phyloP scores from a whole-genome alignment of 2,888 invertebrate genomes.

The Pharmacophagus antenor region DNA sequence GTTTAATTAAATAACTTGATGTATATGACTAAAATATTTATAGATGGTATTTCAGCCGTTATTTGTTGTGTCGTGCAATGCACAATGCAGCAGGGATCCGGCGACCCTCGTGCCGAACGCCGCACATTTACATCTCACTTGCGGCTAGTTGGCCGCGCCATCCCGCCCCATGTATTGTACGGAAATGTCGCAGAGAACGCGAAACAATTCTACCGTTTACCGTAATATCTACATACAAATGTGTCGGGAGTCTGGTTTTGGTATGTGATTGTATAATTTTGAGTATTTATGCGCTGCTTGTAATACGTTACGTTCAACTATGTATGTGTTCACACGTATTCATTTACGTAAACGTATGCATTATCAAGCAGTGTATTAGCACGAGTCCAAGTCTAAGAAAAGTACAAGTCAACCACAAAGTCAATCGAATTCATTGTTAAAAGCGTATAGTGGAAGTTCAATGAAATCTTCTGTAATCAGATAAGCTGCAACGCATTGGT shows the following conservation, averaged over 20 bases:
- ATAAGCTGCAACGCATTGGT: no score
- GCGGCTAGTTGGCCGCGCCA: conserved; percentile 57
- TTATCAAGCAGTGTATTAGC: no score
- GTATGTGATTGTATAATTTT: conserved; percentile 41
- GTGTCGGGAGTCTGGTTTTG: conserved; percentile 58
- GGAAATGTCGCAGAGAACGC: conserved; percentile 69
- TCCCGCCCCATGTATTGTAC: conserved; percentile 66
- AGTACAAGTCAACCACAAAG: no score
- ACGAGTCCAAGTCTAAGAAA: no score
- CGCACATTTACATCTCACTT: conserved; percentile 53
- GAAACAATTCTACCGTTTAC: conserved; percentile 70
- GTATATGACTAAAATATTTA: conserved; percentile 6
- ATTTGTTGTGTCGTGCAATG: conserved; percentile 13
- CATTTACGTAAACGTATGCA: no score
- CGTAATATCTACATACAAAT: conserved; percentile 72
- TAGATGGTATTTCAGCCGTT: neutral
- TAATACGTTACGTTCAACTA: conserved; percentile 34
- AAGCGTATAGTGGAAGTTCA: no score
- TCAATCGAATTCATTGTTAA: no score
- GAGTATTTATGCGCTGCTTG: conserved; percentile 26
- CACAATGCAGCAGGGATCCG: conserved; percentile 52
- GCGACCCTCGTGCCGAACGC: conserved; percentile 44
- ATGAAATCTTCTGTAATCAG: no score
- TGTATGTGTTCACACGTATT: conserved; percentile 11
- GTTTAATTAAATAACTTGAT: no score